Base-by-base conservation (phyloP, 2,113 vertebrate genomes). In the Tupaia chinensis region DNA sequence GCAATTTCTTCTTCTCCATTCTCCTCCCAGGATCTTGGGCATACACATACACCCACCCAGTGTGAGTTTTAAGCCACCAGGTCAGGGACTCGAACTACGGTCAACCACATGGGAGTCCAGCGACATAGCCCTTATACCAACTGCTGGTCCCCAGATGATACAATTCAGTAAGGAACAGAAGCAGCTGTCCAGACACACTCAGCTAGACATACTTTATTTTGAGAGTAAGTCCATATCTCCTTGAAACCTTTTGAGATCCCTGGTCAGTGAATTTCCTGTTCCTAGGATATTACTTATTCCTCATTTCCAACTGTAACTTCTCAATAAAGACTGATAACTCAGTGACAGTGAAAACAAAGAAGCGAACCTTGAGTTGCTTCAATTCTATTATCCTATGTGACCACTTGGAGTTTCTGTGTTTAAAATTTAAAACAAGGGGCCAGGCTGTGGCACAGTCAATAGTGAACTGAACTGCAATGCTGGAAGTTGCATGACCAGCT, bases 291-390 rank as follows among this genome's bases (percentile, higher is more conserved):
- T 34, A 14, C 7, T 20, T 56, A n/a, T 9, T 83, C 22, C 61
- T 72, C 34, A 84, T 83, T 77, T 73, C 72, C 81, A 92, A 17
- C 3, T 60, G 58, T 20, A 83, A 19, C 17, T 60, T 95, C 7
- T n/a, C 92, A 94, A 74, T 60, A 93, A 96, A 88, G 73, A 84
- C 23, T 72, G 32, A 58, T 17, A 44, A 16, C 60, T n/a, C 78
- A 32, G 11, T 20, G 56, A 89, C 23, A 34, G 19, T 34, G 78
- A 65, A 92, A n/a, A 70, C 66, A 93, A 77, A 88, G n/a, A 85
- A 88, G 56, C 1, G 54, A 44, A 44, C 16, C 68, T 58, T 68
- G 27, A 60, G 27, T 85, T 78, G 34, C 19, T 93, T 87, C 9
- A 3, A 20, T 32, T 78, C 19, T 54, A 23, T 68, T 54, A 72